A percentile compares a stretch with the other conserved stretches of the same genome.
Evolutionary conservation across 2,113 vertebrate genomes (phyloP).

Genomic region (Platysteira castanea): DNA sequence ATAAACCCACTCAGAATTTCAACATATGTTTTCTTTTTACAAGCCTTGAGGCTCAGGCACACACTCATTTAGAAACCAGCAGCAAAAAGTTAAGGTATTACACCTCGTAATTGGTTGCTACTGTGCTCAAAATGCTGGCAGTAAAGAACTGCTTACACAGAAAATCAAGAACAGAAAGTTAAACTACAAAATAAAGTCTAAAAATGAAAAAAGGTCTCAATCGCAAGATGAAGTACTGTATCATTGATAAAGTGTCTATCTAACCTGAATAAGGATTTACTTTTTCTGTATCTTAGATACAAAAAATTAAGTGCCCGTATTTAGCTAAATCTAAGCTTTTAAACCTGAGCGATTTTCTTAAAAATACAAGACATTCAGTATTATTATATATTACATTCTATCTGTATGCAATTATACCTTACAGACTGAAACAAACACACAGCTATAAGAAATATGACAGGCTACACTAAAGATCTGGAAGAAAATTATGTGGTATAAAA

Average conservation of each 20-base stretch:
- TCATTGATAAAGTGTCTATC: background rate
- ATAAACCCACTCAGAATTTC: background rate
- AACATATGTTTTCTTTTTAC: background rate
- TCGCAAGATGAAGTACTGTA: background rate
- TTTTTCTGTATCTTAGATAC: background rate
- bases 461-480: conserved; percentile 1
- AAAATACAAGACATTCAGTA: conserved; percentile 52
- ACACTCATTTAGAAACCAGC: background rate
- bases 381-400: conserved; percentile 42
- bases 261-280: conserved; percentile 18
- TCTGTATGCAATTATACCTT: conserved; percentile 7
- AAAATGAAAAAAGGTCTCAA: background rate
- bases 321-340: conserved; percentile 9
- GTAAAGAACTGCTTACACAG: background rate
- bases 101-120: background rate
- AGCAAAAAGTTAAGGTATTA: background rate
- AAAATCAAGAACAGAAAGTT: background rate
- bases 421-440: background rate
- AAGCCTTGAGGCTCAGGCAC: background rate
- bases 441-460: background rate
- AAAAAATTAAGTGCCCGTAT: background rate
- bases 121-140: background rate
- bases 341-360: conserved; percentile 43
- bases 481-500: background rate
- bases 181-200: background rate